These are phyloP conservation scores for Conger conger DNA, from an alignment of 2,113 vertebrate species.

Conservation along the genomic window DNA sequence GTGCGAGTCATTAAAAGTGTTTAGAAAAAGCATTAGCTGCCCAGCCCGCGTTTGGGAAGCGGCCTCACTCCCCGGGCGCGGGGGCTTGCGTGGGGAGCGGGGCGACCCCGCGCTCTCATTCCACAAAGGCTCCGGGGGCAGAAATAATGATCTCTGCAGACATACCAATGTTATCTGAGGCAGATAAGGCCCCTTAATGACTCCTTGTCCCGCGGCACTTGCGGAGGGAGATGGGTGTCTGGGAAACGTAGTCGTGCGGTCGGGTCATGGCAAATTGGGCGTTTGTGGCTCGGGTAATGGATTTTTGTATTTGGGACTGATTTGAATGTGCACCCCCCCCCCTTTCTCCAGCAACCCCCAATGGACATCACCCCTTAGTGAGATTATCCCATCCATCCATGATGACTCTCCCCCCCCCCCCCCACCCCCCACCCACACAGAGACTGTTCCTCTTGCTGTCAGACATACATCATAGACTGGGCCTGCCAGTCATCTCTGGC, in stretches of 20 bases:
- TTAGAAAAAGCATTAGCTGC: conserved; percentile 65
- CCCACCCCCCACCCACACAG: no score
- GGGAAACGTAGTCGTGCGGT: conserved; percentile 64
- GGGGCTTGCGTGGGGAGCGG: conserved; percentile 53
- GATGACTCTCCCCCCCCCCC: conserved; percentile 14
- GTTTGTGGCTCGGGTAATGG: conserved; percentile 62
- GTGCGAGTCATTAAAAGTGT: conserved; percentile 62
- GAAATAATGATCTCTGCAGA: conserved; percentile 76
- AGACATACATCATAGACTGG: conserved; percentile 35
- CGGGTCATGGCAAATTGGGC: conserved; percentile 61
- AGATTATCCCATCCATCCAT: conserved; percentile 43
- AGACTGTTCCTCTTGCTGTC: conserved; percentile 13
- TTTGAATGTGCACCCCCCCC: conserved; percentile 39
- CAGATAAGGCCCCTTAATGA: conserved; percentile 72
- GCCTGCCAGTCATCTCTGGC: conserved; percentile 33
- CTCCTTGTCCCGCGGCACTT: conserved; percentile 68
- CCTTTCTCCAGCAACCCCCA: not conserved
- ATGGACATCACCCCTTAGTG: conserved; percentile 39
- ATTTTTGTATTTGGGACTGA: conserved; percentile 59
- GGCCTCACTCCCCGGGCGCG: conserved; percentile 64
- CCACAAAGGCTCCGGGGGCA: conserved; percentile 69
- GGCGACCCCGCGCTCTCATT: conserved; percentile 50
- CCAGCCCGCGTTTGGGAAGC: conserved; percentile 62
- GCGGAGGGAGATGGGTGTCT: conserved; percentile 59
- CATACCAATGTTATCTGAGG: conserved; percentile 72